phyloP scores from a whole-genome alignment of 30 jellyfish, hydroid and myxozoan species.

The Cassiopea xamachana region DNA sequence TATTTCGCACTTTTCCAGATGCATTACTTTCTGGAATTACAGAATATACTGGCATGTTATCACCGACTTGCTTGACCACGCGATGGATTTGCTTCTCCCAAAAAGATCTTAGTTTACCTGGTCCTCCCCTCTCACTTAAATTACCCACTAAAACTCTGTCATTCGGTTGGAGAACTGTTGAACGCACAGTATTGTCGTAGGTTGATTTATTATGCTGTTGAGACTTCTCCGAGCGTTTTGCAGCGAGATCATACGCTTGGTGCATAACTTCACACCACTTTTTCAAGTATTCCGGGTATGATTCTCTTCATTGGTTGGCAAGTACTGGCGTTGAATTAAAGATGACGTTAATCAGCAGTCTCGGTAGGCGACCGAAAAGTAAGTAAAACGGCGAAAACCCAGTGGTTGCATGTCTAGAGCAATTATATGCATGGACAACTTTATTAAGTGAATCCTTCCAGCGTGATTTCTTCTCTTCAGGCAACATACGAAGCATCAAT shows the following conservation, averaged over 20 bases:
- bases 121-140: conserved; percentile 24
- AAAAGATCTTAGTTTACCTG: conserved; percentile 39
- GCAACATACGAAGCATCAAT: conserved; percentile 12
- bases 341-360: conserved; percentile 45
- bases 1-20: conserved; percentile 1
- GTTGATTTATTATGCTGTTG: not conserved
- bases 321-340: not conserved
- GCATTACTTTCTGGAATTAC: conserved; percentile 14
- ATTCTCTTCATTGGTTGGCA: not conserved
- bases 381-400: conserved; percentile 57
- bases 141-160: conserved; percentile 29
- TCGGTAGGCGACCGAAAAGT: conserved; percentile 43
- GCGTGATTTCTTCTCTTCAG: conserved; percentile 17
- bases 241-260: conserved; percentile 36
- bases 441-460: conserved; percentile 32
- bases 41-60: conserved; percentile 17
- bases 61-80: conserved; percentile 14
- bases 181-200: not conserved
- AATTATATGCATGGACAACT: conserved; percentile 43
- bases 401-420: conserved; percentile 49
- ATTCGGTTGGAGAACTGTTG: conserved; percentile 21
- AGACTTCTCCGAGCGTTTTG: not conserved
- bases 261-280: conserved; percentile 45
- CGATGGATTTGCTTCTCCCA: conserved; percentile 33
- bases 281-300: conserved; percentile 14